phyloP scores from a whole-genome alignment of 2,113 vertebrate species.

The Menura novaehollandiae region DNA sequence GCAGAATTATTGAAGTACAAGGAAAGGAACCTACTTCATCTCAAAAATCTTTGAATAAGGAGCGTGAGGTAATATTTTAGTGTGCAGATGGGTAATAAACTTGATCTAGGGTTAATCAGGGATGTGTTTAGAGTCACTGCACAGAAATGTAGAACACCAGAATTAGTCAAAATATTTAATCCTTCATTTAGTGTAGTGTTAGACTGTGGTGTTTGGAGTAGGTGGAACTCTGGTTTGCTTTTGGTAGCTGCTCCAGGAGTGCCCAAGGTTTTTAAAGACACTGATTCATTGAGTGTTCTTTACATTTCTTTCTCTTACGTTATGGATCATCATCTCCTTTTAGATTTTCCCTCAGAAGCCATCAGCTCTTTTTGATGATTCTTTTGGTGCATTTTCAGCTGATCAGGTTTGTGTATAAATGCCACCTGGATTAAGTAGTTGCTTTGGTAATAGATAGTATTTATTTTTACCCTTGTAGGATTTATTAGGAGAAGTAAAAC shows the following conservation, averaged over 20 bases:
- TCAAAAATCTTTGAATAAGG: neutral
- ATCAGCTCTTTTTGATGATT: constrained; percentile 77
- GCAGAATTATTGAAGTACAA: neutral
- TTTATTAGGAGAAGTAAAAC: neutral
- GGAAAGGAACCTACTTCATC: neutral
- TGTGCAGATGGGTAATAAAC: neutral
- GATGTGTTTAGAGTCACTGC: neutral
- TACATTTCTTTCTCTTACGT: constrained; percentile 33
- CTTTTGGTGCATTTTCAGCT: constrained; percentile 80
- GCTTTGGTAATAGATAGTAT: constrained; percentile 7
- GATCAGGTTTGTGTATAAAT: constrained; percentile 82
- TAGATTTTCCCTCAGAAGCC: constrained; percentile 77
- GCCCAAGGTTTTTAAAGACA: neutral
- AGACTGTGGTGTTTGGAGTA: neutral
- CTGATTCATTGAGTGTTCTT: neutral
- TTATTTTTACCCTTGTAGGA: neutral
- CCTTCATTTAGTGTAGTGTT: neutral
- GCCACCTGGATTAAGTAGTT: neutral
- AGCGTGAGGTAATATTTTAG: neutral
- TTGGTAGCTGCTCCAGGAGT: neutral
- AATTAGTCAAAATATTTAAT: neutral
- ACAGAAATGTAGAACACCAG: neutral
- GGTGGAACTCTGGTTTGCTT: neutral
- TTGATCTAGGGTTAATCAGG: neutral
- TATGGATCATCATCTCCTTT: constrained; percentile 57